These are phyloP conservation scores for Genyomyrus donnyi DNA, from an alignment of 2,113 vertebrate species.

Conservation along the genomic window DNA sequence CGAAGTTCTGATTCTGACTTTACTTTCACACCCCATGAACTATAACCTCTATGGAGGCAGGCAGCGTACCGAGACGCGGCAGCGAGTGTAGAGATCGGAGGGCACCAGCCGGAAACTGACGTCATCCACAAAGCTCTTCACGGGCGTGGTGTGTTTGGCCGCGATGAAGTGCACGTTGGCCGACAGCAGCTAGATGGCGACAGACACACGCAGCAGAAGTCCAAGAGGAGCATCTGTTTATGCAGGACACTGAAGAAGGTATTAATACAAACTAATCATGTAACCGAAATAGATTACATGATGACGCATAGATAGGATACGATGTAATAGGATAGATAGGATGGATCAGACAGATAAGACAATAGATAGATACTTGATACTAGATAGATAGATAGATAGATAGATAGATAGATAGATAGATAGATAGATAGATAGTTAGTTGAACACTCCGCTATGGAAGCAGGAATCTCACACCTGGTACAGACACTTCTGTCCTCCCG, in stretches of 20 bases:
- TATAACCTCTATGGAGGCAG: background rate
- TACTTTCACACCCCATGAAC: background rate
- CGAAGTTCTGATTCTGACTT: background rate
- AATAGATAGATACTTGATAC: background rate
- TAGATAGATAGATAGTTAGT: background rate
- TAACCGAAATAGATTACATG: background rate
- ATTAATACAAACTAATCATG: background rate
- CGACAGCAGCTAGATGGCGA: conserved; percentile 49
- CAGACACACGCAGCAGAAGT: background rate
- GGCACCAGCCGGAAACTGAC: conserved; percentile 55
- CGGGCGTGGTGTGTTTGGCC: conserved; percentile 55
- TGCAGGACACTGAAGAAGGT: background rate
- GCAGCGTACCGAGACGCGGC: conserved; percentile 54
- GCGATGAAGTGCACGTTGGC: conserved; percentile 59
- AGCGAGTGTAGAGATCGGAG: conserved; percentile 49
- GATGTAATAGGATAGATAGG: background rate
- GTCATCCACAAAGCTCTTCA: conserved; percentile 43
- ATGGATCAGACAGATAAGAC: background rate
- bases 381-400: background rate
- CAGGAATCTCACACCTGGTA: conserved; percentile 47
- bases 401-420: background rate
- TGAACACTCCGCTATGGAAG: background rate
- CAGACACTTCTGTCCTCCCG: conserved; percentile 56
- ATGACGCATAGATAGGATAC: background rate
- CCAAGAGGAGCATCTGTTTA: background rate